phyloP scores from a whole-genome alignment of 2,888 invertebrate species.

The Carpatolechia fugitivella region DNA sequence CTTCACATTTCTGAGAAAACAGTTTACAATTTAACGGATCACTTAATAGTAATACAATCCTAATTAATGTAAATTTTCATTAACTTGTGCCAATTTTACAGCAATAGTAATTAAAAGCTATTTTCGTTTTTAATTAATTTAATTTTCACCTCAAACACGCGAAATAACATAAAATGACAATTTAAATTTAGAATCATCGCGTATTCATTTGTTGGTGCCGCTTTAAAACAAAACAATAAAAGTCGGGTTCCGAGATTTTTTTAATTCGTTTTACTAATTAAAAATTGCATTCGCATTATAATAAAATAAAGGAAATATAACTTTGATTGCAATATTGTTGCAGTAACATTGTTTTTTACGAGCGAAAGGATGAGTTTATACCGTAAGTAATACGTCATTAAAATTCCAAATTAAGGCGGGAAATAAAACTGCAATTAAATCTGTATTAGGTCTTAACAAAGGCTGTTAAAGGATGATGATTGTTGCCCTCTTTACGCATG shows the following conservation, averaged over 20 bases:
- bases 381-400: conserved; percentile 4
- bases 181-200: background rate
- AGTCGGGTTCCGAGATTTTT: background rate
- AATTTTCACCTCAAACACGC: background rate
- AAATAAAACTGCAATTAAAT: background rate
- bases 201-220: too few relatives aligned
- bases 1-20: too few relatives aligned
- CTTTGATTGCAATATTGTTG: conserved; percentile 10
- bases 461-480: too few relatives aligned
- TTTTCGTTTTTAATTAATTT: background rate
- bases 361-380: conserved; percentile 9
- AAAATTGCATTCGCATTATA: conserved; percentile 7
- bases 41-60: too few relatives aligned
- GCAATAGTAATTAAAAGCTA: background rate
- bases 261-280: conserved; percentile 11
- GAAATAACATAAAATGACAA: background rate
- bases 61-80: too few relatives aligned
- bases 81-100: background rate
- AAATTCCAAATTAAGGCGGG: background rate
- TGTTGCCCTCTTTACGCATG: background rate
- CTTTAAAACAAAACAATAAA: conserved; percentile 3
- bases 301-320: conserved; percentile 12
- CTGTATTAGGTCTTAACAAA: too few relatives aligned
- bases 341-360: conserved; percentile 17
- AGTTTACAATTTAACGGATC: too few relatives aligned